Conservation (phyloP, 2,113 vertebrate genomes). For the Bombycilla garrulus region DNA sequence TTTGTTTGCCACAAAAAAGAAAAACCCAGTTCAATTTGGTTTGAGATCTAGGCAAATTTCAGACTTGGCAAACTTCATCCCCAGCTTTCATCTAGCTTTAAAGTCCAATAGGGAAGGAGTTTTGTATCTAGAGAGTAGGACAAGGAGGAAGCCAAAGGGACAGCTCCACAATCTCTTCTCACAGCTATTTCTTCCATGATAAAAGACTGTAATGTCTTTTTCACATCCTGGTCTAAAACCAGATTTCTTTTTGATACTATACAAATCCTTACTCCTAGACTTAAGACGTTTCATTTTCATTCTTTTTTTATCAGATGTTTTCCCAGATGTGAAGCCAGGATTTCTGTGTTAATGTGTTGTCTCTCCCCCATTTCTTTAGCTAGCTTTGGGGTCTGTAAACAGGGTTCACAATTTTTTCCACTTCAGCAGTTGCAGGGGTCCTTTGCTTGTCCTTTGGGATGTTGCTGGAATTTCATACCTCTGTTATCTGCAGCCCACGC, state of each 20-base stretch:
- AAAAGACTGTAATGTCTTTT: background rate
- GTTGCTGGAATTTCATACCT: background rate
- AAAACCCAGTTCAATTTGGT: background rate
- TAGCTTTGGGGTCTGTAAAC: background rate
- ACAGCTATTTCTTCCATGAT: background rate
- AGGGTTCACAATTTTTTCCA: background rate
- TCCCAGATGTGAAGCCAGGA: background rate
- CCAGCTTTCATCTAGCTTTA: background rate
- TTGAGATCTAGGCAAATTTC: background rate
- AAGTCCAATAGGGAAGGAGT: background rate
- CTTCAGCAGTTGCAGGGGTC: background rate
- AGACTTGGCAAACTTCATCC: background rate
- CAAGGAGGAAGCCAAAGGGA: background rate
- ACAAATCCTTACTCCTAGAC: background rate
- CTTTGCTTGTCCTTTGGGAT: background rate
- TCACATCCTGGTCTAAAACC: background rate
- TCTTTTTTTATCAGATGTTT: background rate
- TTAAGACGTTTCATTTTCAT: background rate
- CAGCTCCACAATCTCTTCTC: background rate
- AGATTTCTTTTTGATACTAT: background rate
- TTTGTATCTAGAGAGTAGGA: background rate
- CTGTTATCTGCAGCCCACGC: background rate
- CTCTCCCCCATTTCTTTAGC: background rate
- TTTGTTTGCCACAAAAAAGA: background rate
- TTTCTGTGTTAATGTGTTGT: background rate